Percentiles rank a stretch among this genome's conserved stretches.
phyloP scores from a whole-genome alignment of 2,113 vertebrate species.

The Siphamia tubifer region DNA sequence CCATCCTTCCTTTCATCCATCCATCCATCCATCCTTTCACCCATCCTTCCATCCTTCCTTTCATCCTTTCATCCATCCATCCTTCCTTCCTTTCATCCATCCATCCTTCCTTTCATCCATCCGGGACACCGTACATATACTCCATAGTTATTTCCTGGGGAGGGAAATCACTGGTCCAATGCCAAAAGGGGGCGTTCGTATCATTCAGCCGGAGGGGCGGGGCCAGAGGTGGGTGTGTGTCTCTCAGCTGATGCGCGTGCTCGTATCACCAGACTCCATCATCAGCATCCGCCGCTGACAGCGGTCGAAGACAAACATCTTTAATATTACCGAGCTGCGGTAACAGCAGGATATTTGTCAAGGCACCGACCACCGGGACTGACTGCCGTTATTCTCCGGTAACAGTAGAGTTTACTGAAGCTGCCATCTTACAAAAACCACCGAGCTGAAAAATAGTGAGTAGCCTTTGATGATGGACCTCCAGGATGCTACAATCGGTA shows the following conservation, averaged over 20 bases:
- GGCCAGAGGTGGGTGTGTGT: constrained; percentile 77
- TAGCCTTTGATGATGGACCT: constrained; percentile 72
- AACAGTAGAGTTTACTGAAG: constrained; percentile 43
- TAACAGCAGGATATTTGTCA: constrained; percentile 25
- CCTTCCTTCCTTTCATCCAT: no score
- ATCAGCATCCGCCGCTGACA: constrained; percentile 80
- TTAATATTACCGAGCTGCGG: constrained; percentile 42
- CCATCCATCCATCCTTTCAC: no score
- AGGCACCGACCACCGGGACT: constrained; percentile 31
- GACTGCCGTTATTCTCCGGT: constrained; percentile 34
- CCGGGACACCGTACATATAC: background rate
- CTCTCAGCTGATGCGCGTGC: constrained; percentile 80
- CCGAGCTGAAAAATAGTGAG: constrained; percentile 66
- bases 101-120: constrained; percentile 8
- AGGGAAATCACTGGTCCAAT: constrained; percentile 42
- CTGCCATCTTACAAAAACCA: constrained; percentile 65
- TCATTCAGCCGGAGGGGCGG: constrained; percentile 68
- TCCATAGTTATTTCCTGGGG: constrained; percentile 27
- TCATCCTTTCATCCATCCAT: no score
- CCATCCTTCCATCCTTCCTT: no score
- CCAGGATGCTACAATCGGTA: constrained; percentile 72
- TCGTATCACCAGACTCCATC: constrained; percentile 79
- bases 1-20: no score
- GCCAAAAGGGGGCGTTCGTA: constrained; percentile 72
- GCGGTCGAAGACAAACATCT: constrained; percentile 70